A percentile compares a stretch with the other conserved stretches of the same genome.
Conservation (phyloP, 2,113 vertebrate species). For the Machaerirhynchus nigripectus region DNA sequence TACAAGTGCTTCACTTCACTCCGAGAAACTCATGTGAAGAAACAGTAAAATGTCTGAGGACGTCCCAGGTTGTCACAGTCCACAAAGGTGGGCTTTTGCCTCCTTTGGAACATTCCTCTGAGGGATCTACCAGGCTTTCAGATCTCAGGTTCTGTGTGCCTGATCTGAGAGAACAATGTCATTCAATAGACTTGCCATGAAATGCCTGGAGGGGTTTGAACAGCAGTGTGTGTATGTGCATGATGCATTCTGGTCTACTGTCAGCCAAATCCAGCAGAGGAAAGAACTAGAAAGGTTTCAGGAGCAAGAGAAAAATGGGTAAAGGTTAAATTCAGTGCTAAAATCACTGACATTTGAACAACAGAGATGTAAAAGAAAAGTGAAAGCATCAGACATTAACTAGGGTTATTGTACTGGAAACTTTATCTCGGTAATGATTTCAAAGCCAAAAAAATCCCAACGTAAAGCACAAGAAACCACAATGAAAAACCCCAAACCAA, state of each 20-base stretch:
- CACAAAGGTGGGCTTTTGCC: neutral
- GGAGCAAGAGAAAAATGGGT: conserved; percentile 10
- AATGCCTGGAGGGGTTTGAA: conserved; percentile 20
- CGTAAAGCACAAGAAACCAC: neutral
- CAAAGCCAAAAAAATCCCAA: neutral
- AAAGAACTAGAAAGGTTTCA: conserved; percentile 17
- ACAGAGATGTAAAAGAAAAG: conserved; percentile 46
- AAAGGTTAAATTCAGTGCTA: conserved; percentile 69
- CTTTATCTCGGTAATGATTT: conserved; percentile 30
- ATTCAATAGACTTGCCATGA: neutral
- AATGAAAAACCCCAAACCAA: neutral
- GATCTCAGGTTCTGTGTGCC: neutral
- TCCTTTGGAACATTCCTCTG: neutral
- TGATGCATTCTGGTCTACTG: neutral
- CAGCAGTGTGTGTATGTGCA: neutral
- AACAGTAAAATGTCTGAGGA: neutral
- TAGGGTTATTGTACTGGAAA: conserved; percentile 52
- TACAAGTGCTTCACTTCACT: neutral
- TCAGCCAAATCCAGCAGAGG: conserved; percentile 17
- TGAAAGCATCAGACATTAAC: conserved; percentile 32
- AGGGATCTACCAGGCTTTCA: neutral
- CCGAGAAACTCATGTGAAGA: neutral
- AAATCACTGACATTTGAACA: conserved; percentile 73
- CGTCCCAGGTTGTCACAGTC: neutral
- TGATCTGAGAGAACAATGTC: neutral